Evolutionary conservation across 92 coral and sea anemone genomes (phyloP), one percentile per base, ranked within the genome.

Genomic region (Zoanthus solanderi): DNA sequence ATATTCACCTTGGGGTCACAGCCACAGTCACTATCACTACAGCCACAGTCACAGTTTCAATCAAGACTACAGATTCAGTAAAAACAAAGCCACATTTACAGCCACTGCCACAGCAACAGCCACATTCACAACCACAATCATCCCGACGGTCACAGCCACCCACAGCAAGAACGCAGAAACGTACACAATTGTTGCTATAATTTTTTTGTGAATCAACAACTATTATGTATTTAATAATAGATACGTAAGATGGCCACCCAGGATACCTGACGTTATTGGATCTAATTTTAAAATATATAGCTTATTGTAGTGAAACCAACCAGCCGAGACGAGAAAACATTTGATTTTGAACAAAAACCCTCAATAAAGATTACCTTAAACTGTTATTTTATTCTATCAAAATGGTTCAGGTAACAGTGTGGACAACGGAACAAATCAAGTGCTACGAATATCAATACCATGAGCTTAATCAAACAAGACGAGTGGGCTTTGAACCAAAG

Each of bases 391-490:
- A 16, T 63, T 32, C 23, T 65, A 7, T 34, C 85, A 47, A 66
- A 81, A 81, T 81, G 85, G 63, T 61, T 42, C 85, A 66, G 76
- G 75, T 16, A 28, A 8, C 29, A 81, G 63, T 16, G 48, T 46
- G 75, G 85, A 44, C 18, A 63, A 18, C 13, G 18, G 71, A 48
- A 9, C 85, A 65, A 67, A 9, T 65, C 75, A 67, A 66, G 85
- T 66, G 75, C 31, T 46, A 16, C 85, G 47, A 81, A 81, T 81
- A 65, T 3, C 28, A 68, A 50, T 68, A 81, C 17, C 47, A 81
- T 81, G 85, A 81, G 75, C 7, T 47, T 81, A 81, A 45, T 45
- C 60, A 47, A 81, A 30, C 61, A 58, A 47, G 85, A 81, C 85
- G 57, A 47, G 71, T 65, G 75, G 85, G 37, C 61, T 17, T 34